These are phyloP conservation scores for Drosophila varians DNA, from an alignment of 1,140 invertebrate genomes.

Conservation along the genomic window DNA sequence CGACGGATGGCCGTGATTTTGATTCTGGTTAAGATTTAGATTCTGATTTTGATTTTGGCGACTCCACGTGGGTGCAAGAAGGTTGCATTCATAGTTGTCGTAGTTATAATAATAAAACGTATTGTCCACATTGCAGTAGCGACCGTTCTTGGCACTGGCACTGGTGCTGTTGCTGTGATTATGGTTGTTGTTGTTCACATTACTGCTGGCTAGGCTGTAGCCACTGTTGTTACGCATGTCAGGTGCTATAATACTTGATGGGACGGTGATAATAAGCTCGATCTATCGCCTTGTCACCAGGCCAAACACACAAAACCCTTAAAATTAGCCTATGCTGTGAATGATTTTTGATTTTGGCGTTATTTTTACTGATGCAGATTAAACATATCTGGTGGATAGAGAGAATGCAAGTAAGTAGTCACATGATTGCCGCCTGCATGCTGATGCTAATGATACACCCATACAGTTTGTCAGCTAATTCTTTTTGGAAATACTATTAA, in stretches of 20 bases:
- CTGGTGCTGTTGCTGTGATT: constrained; percentile 6
- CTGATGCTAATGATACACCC: constrained; percentile 3
- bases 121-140: constrained; percentile 54
- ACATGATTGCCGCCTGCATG: constrained; percentile 14
- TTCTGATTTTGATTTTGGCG: constrained; percentile 5
- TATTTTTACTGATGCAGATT: constrained; percentile 29
- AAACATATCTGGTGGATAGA: constrained; percentile 35
- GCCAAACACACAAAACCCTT: constrained; percentile 18
- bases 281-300: background rate
- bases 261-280: constrained; percentile 21
- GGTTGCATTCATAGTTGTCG: constrained; percentile 41
- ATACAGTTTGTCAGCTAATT: background rate
- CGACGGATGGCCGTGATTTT: constrained; percentile 32
- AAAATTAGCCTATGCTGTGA: constrained; percentile 30
- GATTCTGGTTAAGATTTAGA: background rate
- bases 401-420: constrained; percentile 20
- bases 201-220: constrained; percentile 37
- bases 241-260: constrained; percentile 5
- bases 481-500: too few relatives aligned
- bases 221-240: constrained; percentile 63
- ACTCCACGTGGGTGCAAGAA: constrained; percentile 27
- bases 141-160: constrained; percentile 16
- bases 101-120: constrained; percentile 64
- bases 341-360: constrained; percentile 35
- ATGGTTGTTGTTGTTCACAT: constrained; percentile 37